Base-by-base conservation (phyloP, 1,140 invertebrate genomes). In the Eciton burchellii region DNA sequence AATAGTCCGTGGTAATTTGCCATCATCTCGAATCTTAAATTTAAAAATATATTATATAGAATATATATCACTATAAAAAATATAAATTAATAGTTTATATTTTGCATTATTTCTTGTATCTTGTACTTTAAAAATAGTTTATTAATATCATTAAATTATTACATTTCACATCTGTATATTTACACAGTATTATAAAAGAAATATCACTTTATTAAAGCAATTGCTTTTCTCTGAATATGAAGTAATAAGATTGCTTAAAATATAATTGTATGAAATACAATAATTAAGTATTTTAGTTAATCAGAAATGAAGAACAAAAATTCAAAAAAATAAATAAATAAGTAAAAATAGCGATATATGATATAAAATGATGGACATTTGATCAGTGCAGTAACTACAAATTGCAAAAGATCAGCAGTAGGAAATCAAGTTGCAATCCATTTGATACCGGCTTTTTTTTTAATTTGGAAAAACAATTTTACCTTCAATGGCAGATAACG, bases 401-500 rank as follows among this genome's bases (percentile, higher is more conserved):
- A 66, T 72, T 57, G 90, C 91, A 88, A 74, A 90, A 90, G 90
- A 92, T 92, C 89, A 91, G 87, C 91, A 74, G 82, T 86, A 92
- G 89, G 92, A 93, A 96, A 95, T 96, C 95, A 96, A 96, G 94
- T 95, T 95, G 93, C 92, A 91, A 91, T 95, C 95, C 90, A 76
- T 88, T 83, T 45, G 16, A 52, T 6, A 35, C 35, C 49, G 52
- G n/a, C n/a, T n/a, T 68, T 73, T 88, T 57, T 63, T 87, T n/a
- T n/a, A n/a, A n/a, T n/a, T n/a, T n/a, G n/a, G n/a, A n/a, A 82
- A 84, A 82, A 3, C 9, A 14, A 24, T 84, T 88, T 89, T 95
- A 97, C 96, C 95, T 96, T 96, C 43, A 97, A 90, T 14, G 96
- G 96, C 86, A 97, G 94, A 94, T 96, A 97, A 74, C 94, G 94